Evolutionary conservation across 2,113 vertebrate genomes (phyloP).

Genomic region (Sprattus sprattus): DNA sequence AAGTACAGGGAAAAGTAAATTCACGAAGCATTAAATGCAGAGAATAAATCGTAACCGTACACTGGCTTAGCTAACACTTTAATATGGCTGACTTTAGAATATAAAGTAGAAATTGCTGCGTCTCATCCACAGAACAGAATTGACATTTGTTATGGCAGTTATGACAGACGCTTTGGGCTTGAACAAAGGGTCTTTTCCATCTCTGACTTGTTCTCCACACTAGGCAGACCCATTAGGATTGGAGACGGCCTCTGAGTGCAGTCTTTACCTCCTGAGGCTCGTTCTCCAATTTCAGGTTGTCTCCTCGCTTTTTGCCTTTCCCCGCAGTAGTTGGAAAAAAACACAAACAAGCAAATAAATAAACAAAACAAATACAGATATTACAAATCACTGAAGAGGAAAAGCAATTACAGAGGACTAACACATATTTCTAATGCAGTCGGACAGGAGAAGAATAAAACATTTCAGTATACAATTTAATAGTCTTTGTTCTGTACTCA

Average conservation of each 20-base stretch:
- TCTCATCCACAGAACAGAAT: background rate
- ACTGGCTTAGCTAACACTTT: background rate
- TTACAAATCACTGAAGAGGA: background rate
- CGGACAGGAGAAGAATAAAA: background rate
- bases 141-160: background rate
- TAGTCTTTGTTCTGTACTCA: background rate
- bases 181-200: background rate
- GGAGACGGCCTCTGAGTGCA: background rate
- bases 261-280: conserved; percentile 81
- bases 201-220: background rate
- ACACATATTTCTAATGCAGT: background rate
- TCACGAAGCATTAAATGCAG: background rate
- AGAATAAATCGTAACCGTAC: background rate
- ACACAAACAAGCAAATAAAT: background rate
- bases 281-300: conserved; percentile 83
- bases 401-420: background rate
- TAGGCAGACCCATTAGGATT: background rate
- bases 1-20: background rate
- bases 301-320: conserved; percentile 82
- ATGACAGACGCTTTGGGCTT: background rate
- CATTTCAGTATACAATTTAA: background rate
- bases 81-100: background rate
- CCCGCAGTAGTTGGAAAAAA: conserved; percentile 63
- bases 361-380: background rate
- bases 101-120: background rate